A percentile compares a stretch with the other conserved stretches of the same genome.
These are phyloP conservation scores for Neodontobutis hainanensis DNA, from an alignment of 2,113 vertebrate genomes.

Conservation along the genomic window DNA sequence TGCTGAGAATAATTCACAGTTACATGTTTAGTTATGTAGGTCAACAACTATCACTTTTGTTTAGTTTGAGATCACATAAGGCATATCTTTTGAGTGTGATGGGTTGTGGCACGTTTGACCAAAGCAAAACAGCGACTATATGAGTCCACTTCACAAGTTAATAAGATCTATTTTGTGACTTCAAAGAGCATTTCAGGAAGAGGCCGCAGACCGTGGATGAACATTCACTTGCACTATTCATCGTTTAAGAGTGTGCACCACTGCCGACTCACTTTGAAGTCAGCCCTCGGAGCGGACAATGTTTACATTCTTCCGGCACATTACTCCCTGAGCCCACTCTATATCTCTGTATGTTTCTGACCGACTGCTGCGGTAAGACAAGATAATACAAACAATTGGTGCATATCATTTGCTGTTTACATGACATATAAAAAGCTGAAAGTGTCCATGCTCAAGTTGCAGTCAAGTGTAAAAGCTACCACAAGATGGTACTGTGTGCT, in stretches of 20 bases:
- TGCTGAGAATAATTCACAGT: too few species aligned
- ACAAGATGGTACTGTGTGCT: conserved; percentile 51
- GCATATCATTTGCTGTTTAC: too few species aligned
- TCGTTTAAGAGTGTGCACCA: conserved; percentile 52
- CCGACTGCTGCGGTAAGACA: not conserved
- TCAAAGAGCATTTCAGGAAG: conserved; percentile 58
- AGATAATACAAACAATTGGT: not conserved
- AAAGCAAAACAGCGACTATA: conserved; percentile 7
- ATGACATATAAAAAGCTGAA: not conserved
- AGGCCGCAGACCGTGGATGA: conserved; percentile 59
- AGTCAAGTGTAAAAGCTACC: conserved; percentile 33
- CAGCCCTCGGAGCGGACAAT: conserved; percentile 62
- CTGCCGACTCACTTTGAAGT: conserved; percentile 69
- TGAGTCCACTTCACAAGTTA: conserved; percentile 30
- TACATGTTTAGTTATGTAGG: too few species aligned
- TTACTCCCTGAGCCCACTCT: conserved; percentile 4
- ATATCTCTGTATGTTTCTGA: conserved; percentile 1
- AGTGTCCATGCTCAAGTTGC: not conserved
- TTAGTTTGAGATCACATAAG: too few species aligned
- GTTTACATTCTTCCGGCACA: conserved; percentile 56
- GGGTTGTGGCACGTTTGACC: not conserved
- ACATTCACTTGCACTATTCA: conserved; percentile 65
- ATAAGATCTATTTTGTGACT: conserved; percentile 64
- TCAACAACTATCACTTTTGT: too few species aligned
- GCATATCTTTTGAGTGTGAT: not conserved